Percentiles rank a stretch among this genome's conserved stretches.
These are phyloP conservation scores for Hypsopygia costalis DNA, from an alignment of 2,888 invertebrate genomes.

Conservation along the genomic window DNA sequence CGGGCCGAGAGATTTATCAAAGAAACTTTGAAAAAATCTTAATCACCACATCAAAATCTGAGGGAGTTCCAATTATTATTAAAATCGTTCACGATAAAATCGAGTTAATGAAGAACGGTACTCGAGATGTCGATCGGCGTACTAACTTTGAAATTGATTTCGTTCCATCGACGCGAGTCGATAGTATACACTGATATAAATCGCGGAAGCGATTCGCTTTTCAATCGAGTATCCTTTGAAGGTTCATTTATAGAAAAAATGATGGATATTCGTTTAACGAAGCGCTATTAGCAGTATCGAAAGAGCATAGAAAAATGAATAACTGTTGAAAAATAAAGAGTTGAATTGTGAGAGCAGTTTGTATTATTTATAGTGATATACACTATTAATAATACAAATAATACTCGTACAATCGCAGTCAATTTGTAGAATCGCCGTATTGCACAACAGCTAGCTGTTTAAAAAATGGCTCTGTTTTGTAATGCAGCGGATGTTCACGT, in stretches of 20 bases:
- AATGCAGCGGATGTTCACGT: no score
- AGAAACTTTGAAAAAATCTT: slow-evolving; percentile 51
- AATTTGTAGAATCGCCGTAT: no score
- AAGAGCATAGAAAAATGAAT: not conserved
- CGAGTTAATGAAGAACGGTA: slow-evolving; percentile 76
- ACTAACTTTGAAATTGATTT: slow-evolving; percentile 70
- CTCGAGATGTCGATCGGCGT: slow-evolving; percentile 57
- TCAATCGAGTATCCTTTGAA: slow-evolving; percentile 25
- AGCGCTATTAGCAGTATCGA: not conserved
- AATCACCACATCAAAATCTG: slow-evolving; percentile 63
- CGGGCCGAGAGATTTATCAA: slow-evolving; percentile 47
- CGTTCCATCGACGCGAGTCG: slow-evolving; percentile 60
- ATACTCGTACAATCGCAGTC: no score
- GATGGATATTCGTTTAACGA: not conserved
- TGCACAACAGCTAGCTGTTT: no score
- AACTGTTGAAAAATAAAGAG: no score
- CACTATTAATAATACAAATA: no score
- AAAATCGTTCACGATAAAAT: slow-evolving; percentile 73
- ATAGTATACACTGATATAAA: slow-evolving; percentile 58
- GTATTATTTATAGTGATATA: no score
- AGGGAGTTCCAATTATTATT: slow-evolving; percentile 66
- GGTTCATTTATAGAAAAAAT: slow-evolving; percentile 4
- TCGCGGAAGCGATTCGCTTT: slow-evolving; percentile 56
- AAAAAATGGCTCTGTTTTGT: no score
- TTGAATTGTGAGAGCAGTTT: no score